Base-by-base conservation (phyloP, 2,797 vertebrate species). In the Notolepis coatsorum region DNA sequence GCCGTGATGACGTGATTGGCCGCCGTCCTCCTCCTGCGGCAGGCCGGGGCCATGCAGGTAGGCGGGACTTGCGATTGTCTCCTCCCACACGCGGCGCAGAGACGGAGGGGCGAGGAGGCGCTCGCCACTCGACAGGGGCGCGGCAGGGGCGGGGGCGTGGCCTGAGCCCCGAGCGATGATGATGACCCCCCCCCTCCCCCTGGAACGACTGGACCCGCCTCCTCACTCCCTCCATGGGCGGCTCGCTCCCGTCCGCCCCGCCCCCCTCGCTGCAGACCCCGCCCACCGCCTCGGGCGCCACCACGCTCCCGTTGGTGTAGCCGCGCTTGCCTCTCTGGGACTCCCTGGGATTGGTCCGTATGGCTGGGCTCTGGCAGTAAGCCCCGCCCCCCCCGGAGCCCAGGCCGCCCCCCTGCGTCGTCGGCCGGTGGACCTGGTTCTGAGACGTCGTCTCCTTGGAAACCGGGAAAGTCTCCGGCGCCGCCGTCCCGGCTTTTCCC, bases 291-390 rank as follows among this genome's bases (percentile, higher is more conserved):
- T 94, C 92, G 0, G 93, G 90, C 5, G 91, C 85, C 6, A 93
- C 92, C 24, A 93, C 86, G 12, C 92, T 93, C 45, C 92, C 93
- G 41, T 94, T 94, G 50, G 84, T 84, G 31, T 93, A 93, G 87
- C 69, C 69, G 75, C 79, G 78, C 85, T 79, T 80, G 89, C 92
- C 7, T 81, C 75, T 58, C 62, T 84, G 2, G 46, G 71, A 43
- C 46, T 91, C 90, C 53, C 65, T 87, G 15, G 85, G 59, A 61
- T 88, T 89, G 31, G 74, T 62, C 73, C 38, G 70, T 56, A 83
- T 52, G 21, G 74, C 67, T 76, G 84, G 92, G 21, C 91, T 90
- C 68, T 92, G 90, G 81, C 92, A 93, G 83, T 93, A 93, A 57
- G 93, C 81, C 45, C 83, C 89, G 12, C 88, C 88, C 18, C 88